Evolutionary conservation across 2,113 vertebrate genomes (phyloP).

Genomic region (Rhinolophus ferrumequinum): DNA sequence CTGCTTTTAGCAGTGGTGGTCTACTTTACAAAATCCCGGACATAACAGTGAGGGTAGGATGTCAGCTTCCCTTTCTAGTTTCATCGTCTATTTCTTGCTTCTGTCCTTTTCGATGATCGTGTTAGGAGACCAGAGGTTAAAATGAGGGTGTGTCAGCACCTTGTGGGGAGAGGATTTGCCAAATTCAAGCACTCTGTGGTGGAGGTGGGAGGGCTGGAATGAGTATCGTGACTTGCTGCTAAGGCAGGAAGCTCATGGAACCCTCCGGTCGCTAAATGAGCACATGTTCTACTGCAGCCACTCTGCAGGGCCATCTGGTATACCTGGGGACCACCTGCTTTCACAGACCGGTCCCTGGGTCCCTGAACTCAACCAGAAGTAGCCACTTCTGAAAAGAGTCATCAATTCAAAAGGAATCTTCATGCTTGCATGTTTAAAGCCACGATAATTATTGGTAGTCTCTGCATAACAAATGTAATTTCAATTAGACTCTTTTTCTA

Average conservation of each 20-base stretch:
- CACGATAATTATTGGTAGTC: conserved; percentile 70
- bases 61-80: background rate
- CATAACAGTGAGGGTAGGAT: background rate
- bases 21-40: background rate
- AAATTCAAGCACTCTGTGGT: background rate
- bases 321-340: background rate
- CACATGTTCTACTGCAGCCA: background rate
- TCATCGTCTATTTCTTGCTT: background rate
- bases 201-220: background rate
- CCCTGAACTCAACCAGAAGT: conserved; percentile 26
- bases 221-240: rapidly evolving
- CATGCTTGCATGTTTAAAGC: conserved; percentile 64
- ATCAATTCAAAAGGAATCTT: conserved; percentile 52
- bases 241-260: background rate
- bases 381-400: conserved; percentile 64
- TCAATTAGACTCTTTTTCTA: conserved; percentile 77
- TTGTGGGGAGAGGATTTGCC: conserved; percentile 4
- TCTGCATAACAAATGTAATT: conserved; percentile 74
- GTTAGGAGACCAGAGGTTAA: background rate
- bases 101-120: background rate
- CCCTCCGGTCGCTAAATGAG: background rate
- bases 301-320: background rate
- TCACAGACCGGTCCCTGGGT: background rate
- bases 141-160: background rate
- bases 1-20: background rate